Percentiles rank a stretch among this genome's conserved stretches.
phyloP scores from a whole-genome alignment of 2,888 invertebrate genomes.

The Sicus ferrugineus region DNA sequence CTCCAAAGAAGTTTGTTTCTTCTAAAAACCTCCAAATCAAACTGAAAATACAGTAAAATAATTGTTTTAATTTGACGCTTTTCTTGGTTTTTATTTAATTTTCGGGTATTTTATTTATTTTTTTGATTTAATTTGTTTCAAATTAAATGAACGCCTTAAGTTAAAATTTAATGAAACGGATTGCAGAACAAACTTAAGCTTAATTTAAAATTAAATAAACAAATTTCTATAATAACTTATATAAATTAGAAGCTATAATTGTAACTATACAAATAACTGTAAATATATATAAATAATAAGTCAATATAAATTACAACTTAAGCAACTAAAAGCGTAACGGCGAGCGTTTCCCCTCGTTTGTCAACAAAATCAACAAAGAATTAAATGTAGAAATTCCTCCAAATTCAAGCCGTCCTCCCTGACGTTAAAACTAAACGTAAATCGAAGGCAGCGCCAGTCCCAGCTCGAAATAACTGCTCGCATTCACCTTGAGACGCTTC shows the following conservation, averaged over 20 bases:
- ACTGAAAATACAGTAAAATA: too few relatives aligned
- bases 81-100: too few relatives aligned
- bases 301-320: constrained; percentile 37
- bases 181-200: too few relatives aligned
- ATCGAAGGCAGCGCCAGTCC: constrained; percentile 61
- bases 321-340: constrained; percentile 59
- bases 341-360: constrained; percentile 60
- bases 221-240: constrained; percentile 56
- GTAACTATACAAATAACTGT: constrained; percentile 34
- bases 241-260: constrained; percentile 43
- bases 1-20: too few relatives aligned
- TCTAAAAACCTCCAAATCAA: too few relatives aligned
- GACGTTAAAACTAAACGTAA: constrained; percentile 49
- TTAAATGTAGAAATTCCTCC: constrained; percentile 11
- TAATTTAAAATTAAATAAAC: too few relatives aligned
- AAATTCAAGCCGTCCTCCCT: too few relatives aligned
- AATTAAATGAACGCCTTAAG: too few relatives aligned
- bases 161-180: too few relatives aligned
- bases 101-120: too few relatives aligned
- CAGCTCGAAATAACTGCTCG: constrained; percentile 59
- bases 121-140: too few relatives aligned
- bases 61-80: too few relatives aligned
- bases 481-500: constrained; percentile 54
- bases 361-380: constrained; percentile 47
- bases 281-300: constrained; percentile 22